Base-by-base conservation (phyloP, 2,113 vertebrate species). In the Dasypus novemcinctus region DNA sequence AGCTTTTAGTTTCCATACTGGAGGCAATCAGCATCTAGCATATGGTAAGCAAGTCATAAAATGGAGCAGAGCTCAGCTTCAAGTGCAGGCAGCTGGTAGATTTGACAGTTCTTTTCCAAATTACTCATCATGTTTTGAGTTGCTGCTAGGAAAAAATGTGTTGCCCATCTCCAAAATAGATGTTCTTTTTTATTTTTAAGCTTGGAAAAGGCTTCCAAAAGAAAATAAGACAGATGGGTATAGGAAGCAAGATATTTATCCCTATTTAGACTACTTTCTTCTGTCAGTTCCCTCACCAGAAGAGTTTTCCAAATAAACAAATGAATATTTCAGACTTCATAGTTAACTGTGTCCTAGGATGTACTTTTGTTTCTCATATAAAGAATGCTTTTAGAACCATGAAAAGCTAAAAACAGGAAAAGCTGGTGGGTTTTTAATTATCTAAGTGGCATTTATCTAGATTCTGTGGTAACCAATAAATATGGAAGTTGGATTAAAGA, bases 131-230 rank as follows among this genome's bases (percentile, higher is more conserved):
- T 98, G 96, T 97, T 98, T 98, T 93, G 96, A 97, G 96, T 97
- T 96, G 95, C 96, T 98, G 83, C 93, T 96, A 96, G 96, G 96
- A 96, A 97, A 97, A 98, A 98, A 98, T 97, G 90, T 96, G 96
- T 97, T 98, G 94, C 93, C 97, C 33, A 4, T 97, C 97, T 98
- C 97, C 96, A 97, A 98, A 98, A 98, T 97, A 98, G 95, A 94
- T 97, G 84, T 98, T 98, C 95, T 96, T 96, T 97, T 98, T 96
- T 98, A 97, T 97, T 98, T 98, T 97, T 98, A 98, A 98, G 94
- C 94, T 95, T 95, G 96, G 75, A 97, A 97, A 98, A 97, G 12
- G 90, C 94, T 98, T 97, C 78, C 57, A 88, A 72, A 74, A 96
- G 87, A 91, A 98, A 97, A 97, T 97, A 92, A 89, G 97, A 93